Evolutionary conservation across 1,140 invertebrate genomes (phyloP), one percentile per base, ranked within the genome.

Genomic region (Listronotus oregonensis): DNA sequence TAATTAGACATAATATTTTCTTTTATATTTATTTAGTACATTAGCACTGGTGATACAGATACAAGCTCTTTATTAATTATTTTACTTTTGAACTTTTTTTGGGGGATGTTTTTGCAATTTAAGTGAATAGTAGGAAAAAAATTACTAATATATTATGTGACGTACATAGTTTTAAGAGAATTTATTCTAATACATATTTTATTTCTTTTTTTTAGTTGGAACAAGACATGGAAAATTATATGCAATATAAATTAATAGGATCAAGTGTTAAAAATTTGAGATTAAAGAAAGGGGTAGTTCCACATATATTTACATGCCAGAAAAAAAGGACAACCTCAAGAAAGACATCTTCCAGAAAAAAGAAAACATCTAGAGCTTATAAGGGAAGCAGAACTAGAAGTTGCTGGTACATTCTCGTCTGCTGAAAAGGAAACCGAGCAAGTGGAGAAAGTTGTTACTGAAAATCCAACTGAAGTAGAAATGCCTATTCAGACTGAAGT

Each of bases 341-440:
- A 42, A 42, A 42, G 40, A 42, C 40, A 42, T 14, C 40, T 42
- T 42, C 40, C 40, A 12, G 40, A 42, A 42, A 40, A 42, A 42
- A 42, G 40, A 42, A 42, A 14, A 42, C 40, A 6, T 42, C 40
- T 42, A 12, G 11, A 42, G 14, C 40, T 42, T 14, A 14, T 42
- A 42, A 42, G 11, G 40, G 40, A 42, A 42, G 40, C 40, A 42
- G 40, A 42, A 14, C 11, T 42, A 42, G 40, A 42, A 42, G 40
- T 14, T 42, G 40, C 40, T 42, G 40, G 40, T 11, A 11, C 40
- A 42, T 42, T 6, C 40, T 42, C 40, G 40, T 42, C 40, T 14
- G 14, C 40, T 42, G 40, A 42, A 42, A 42, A 11, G 11, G 14
- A 42, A 42, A 14, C 11, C 14, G 14, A 42, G 7, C 11, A 12